These are phyloP conservation scores for Hystrix brachyura DNA, from an alignment of 2,113 vertebrate species.

Conservation along the genomic window DNA sequence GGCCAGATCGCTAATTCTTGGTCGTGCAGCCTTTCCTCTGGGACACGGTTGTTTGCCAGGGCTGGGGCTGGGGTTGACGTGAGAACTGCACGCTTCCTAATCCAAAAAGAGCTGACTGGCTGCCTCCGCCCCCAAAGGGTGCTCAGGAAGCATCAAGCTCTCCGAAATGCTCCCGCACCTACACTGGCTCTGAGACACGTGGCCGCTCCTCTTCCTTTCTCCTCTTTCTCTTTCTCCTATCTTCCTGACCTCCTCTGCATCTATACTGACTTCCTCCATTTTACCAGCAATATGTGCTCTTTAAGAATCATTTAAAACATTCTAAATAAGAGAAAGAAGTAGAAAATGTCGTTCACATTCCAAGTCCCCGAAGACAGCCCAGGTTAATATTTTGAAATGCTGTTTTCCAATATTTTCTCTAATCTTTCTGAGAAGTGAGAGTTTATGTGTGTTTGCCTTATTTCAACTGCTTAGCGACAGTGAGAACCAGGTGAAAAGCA, in stretches of 20 bases:
- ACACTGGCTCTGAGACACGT: neutral
- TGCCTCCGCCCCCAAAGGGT: neutral
- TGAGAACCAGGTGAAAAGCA: slow-evolving; percentile 18
- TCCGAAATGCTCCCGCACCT: neutral
- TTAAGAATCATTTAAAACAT: slow-evolving; percentile 38
- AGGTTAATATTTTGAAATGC: slow-evolving; percentile 55
- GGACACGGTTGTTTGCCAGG: neutral
- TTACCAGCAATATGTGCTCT: slow-evolving; percentile 26
- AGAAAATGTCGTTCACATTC: slow-evolving; percentile 58
- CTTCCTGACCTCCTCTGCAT: neutral
- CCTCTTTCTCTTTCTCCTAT: neutral
- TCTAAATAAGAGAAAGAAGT: slow-evolving; percentile 46
- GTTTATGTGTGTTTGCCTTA: slow-evolving; percentile 48
- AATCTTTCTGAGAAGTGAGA: slow-evolving; percentile 32
- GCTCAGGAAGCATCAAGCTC: neutral
- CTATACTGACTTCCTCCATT: neutral
- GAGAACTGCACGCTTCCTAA: slow-evolving; percentile 12
- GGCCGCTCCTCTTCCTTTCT: neutral
- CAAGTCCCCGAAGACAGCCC: slow-evolving; percentile 8
- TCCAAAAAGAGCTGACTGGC: slow-evolving; percentile 14
- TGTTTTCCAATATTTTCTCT: slow-evolving; percentile 58
- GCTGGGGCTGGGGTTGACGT: neutral
- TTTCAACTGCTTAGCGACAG: slow-evolving; percentile 49
- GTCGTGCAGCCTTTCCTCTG: neutral
- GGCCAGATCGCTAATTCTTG: slow-evolving; percentile 26